phyloP scores from a whole-genome alignment of 2,797 vertebrate species.

The Smutsia gigantea region DNA sequence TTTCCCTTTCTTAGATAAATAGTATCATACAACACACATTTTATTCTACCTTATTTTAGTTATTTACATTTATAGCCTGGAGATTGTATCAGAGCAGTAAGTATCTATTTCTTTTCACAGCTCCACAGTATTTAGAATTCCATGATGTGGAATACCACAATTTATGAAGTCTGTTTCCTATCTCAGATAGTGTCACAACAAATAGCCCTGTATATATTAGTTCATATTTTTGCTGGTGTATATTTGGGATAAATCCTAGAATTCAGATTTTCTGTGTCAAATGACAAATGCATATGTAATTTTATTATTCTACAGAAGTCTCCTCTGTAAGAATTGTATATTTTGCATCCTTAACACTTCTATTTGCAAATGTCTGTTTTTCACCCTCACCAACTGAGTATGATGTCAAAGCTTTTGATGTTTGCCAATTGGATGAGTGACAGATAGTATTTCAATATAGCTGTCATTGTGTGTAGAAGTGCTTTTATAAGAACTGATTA shows the following conservation, averaged over 20 bases:
- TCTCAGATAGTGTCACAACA: background rate
- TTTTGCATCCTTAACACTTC: background rate
- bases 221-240: background rate
- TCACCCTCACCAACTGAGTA: background rate
- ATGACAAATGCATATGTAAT: background rate
- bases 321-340: background rate
- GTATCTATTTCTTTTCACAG: background rate
- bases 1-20: background rate
- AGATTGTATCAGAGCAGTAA: background rate
- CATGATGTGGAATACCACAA: background rate
- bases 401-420: background rate
- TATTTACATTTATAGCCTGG: background rate
- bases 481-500: background rate
- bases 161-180: background rate
- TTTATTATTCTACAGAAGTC: background rate
- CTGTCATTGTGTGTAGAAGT: background rate
- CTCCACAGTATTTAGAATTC: background rate
- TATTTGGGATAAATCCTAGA: background rate
- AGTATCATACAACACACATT: background rate
- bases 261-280: background rate
- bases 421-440: background rate
- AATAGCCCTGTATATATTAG: background rate
- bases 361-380: background rate
- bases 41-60: background rate
- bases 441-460: background rate